Evolutionary conservation across 2,797 vertebrate species (phyloP).

Genomic region (Poecilia wingei): DNA sequence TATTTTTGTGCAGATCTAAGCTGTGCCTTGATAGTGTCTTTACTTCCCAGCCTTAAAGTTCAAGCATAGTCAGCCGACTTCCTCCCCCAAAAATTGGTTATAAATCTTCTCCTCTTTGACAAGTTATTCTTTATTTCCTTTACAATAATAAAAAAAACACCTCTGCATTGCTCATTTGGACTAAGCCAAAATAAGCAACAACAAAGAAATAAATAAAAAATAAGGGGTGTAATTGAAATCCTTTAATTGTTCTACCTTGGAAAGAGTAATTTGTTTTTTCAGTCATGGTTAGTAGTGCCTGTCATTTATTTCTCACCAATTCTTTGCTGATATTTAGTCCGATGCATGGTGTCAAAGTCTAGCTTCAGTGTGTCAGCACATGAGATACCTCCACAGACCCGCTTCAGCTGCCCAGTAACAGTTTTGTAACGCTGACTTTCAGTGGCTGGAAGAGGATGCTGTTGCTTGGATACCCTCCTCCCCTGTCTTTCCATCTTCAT

Average conservation of each 20-base stretch:
- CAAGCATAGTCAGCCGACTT: background rate
- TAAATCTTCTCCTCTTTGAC: background rate
- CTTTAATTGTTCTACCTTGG: background rate
- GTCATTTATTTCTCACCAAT: background rate
- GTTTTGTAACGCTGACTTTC: conserved; percentile 69
- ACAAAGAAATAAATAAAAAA: background rate
- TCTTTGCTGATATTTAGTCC: conserved; percentile 4
- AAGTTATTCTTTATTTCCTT: background rate
- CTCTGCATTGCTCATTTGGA: background rate
- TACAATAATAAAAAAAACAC: background rate
- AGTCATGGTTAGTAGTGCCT: background rate
- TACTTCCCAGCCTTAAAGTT: background rate
- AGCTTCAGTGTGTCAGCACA: background rate
- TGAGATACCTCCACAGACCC: conserved; percentile 16
- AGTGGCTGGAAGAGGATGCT: conserved; percentile 59
- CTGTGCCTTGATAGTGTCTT: background rate
- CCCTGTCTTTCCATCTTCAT: conserved; percentile 51
- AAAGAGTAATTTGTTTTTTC: background rate
- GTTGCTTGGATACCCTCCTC: conserved; percentile 82
- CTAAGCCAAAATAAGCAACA: background rate
- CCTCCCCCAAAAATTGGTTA: background rate
- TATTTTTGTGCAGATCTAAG: background rate
- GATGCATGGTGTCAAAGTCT: background rate
- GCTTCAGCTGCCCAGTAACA: conserved; percentile 61
- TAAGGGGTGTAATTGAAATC: background rate